Base-by-base conservation (phyloP, 2,797 vertebrate genomes). In the Cyclura pinguis region DNA sequence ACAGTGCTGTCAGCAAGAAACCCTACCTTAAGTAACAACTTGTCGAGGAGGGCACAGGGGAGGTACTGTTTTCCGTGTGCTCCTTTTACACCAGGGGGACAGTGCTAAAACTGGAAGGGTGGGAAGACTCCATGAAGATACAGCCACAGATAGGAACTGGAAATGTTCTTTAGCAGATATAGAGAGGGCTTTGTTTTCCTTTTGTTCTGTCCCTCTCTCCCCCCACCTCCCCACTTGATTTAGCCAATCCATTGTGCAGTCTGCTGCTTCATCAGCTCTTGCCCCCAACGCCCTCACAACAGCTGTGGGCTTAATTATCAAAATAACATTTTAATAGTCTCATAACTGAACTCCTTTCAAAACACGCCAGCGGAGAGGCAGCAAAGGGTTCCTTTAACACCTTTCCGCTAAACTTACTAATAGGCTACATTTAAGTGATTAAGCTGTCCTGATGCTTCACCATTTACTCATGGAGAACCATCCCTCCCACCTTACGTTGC, bases 311-410 rank as follows among this genome's bases (percentile, higher is more conserved):
- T 97, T 98, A 97, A 98, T 98, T 98, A 98, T 97, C 97, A 97
- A 97, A 98, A 98, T 97, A 98, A 97, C 97, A 98, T 97, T 98
- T 97, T 98, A 98, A 98, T 98, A 97, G 97, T 97, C 97, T 98
- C 97, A 96, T 96, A 97, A 98, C 97, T 83, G 94, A 96, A 93
- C 96, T 97, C 96, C 94, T 96, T 97, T 97, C 96, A 95, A 97
- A 97, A 97, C 96, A 96, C 9, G 92, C 96, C 97, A 96, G 96
- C 0, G 0, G 96, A 97, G 96, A 96, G 96, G 96, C 95, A 85
- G 87, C 90, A 91, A 93, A 96, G 94, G 92, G 95, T 96, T 95
- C 96, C 96, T 97, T 94, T 95, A 96, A 97, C 97, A 95, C 97
- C 97, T 97, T 96, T 96, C 94, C 80, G 86, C 96, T 96, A 96